Evolutionary conservation across 2,113 vertebrate genomes (phyloP).

Genomic region (Albula goreensis): DNA sequence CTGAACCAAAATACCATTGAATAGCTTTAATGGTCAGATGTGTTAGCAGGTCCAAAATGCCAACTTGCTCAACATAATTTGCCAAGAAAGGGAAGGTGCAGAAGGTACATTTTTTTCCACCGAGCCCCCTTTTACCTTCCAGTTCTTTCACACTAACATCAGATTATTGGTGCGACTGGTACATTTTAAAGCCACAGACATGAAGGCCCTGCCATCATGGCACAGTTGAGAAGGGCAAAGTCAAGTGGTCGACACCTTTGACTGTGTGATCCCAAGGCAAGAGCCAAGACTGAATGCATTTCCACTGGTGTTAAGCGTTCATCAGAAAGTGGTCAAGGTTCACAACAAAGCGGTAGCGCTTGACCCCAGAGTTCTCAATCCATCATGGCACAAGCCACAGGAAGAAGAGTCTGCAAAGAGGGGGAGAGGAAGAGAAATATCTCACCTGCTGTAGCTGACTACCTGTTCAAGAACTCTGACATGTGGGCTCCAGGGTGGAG

Average conservation of each 20-base stretch:
- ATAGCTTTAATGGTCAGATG: neutral
- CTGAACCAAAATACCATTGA: no score
- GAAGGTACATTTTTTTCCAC: neutral
- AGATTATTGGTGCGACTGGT: no score
- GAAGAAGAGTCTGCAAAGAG: constrained; percentile 12
- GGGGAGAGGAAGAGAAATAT: neutral
- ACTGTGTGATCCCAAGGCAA: neutral
- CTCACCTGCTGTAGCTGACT: constrained; percentile 10
- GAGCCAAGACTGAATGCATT: neutral
- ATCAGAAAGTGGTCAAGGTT: constrained; percentile 31
- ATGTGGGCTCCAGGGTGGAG: neutral
- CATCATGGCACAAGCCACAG: constrained; percentile 45
- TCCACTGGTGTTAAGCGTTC: constrained; percentile 6
- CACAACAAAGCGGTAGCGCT: constrained; percentile 25
- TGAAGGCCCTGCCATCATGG: no score
- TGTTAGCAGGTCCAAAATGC: neutral
- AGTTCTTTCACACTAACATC: neutral
- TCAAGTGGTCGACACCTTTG: no score
- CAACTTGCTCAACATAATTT: neutral
- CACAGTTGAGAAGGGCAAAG: no score
- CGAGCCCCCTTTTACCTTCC: neutral
- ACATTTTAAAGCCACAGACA: no score
- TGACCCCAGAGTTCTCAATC: constrained; percentile 47
- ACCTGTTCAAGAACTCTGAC: neutral
- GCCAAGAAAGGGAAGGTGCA: neutral